phyloP scores from a whole-genome alignment of 2,888 invertebrate species.

The Eupithecia exiguata region DNA sequence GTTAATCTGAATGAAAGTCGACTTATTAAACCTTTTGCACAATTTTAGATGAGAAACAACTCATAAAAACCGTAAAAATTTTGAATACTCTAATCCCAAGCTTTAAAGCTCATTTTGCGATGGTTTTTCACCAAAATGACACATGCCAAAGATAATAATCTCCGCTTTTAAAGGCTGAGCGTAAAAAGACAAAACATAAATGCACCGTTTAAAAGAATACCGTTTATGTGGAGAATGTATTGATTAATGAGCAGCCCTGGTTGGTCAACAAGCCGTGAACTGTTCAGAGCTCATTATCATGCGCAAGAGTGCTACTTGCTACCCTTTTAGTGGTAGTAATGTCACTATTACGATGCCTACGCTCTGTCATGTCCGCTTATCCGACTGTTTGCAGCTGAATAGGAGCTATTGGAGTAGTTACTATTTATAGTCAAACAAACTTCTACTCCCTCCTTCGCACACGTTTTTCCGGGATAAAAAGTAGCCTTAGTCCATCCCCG shows the following conservation, averaged over 20 bases:
- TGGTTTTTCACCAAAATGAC: constrained; percentile 4
- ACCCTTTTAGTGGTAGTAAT: constrained; percentile 45
- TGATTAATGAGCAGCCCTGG: constrained; percentile 69
- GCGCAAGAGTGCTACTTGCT: constrained; percentile 45
- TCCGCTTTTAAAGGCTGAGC: constrained; percentile 18
- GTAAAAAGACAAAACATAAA: constrained; percentile 40
- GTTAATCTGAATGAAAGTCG: constrained; percentile 23
- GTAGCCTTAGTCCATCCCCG: too few relatives aligned
- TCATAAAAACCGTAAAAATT: background rate
- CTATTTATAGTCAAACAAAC: background rate
- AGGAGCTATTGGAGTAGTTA: background rate
- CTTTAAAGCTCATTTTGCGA: background rate
- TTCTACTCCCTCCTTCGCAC: too few relatives aligned
- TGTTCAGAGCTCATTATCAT: constrained; percentile 64
- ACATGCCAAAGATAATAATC: constrained; percentile 7
- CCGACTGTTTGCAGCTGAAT: background rate
- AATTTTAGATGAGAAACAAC: constrained; percentile 1
- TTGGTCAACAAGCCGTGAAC: constrained; percentile 72
- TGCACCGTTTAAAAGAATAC: constrained; percentile 48
- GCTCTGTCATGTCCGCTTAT: background rate
- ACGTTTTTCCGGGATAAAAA: too few relatives aligned
- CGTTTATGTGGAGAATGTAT: constrained; percentile 56
- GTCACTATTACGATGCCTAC: background rate
- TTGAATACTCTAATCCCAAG: background rate
- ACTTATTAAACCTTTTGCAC: constrained; percentile 19